Evolutionary conservation across 2,888 invertebrate species (phyloP).

Genomic region (Tinea pellionella): DNA sequence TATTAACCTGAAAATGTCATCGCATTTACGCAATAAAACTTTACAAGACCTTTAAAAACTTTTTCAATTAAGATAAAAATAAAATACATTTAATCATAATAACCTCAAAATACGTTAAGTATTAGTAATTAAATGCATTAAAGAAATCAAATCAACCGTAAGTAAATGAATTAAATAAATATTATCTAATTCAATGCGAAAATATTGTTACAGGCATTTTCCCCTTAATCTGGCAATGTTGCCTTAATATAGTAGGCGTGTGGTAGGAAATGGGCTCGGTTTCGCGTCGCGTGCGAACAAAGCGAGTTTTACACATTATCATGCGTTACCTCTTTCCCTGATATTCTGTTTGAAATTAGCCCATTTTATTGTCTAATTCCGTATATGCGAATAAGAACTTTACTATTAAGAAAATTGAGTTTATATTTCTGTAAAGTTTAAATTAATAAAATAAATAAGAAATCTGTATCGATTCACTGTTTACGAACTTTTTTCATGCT

Average conservation of each 20-base stretch:
- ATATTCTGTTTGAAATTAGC: conserved; percentile 3
- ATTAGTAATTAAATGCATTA: too few species aligned
- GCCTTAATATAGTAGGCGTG: background rate
- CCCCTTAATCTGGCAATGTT: background rate
- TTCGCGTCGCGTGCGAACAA: conserved; percentile 3
- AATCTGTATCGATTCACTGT: background rate
- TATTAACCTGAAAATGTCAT: too few species aligned
- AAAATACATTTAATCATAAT: too few species aligned
- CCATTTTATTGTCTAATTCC: background rate
- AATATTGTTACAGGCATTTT: too few species aligned
- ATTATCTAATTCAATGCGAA: too few species aligned
- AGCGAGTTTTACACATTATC: background rate
- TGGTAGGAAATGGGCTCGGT: background rate
- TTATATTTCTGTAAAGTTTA: background rate
- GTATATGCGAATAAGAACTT: background rate
- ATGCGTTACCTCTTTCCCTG: background rate
- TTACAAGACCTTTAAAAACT: too few species aligned
- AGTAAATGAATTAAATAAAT: too few species aligned
- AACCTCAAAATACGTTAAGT: too few species aligned
- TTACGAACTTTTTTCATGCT: too few species aligned
- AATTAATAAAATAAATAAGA: background rate
- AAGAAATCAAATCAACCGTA: too few species aligned
- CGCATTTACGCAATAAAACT: too few species aligned
- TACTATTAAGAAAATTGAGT: background rate
- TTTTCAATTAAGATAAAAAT: too few species aligned